Evolutionary conservation across 1,140 invertebrate species (phyloP).

Genomic region (Danaus plexippus): DNA sequence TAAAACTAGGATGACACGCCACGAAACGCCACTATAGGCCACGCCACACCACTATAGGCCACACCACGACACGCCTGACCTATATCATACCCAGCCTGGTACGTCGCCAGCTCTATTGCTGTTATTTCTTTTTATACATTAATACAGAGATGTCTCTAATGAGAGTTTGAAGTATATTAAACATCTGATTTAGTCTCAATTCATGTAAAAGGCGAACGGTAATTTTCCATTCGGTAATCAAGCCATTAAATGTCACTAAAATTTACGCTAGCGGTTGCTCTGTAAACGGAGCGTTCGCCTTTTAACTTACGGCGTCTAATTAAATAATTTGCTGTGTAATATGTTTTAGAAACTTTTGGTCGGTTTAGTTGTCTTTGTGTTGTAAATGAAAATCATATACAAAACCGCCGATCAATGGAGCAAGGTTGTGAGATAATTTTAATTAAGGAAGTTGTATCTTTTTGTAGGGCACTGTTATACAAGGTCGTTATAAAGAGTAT

Average conservation of each 20-base stretch:
- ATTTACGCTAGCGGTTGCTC: constrained; percentile 11
- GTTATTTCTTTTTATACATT: constrained; percentile 26
- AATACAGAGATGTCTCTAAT: constrained; percentile 19
- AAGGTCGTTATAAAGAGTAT: no score
- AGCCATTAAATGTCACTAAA: constrained; percentile 13
- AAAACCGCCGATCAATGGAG: constrained; percentile 2
- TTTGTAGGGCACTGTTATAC: no score
- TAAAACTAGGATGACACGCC: constrained; percentile 14
- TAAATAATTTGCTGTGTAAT: no score
- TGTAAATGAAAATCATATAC: neutral
- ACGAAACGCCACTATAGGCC: no score
- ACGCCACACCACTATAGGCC: no score
- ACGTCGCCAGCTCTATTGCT: constrained; percentile 43
- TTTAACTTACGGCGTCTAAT: constrained; percentile 15
- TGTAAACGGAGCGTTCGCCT: constrained; percentile 8
- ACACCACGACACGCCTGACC: constrained; percentile 45
- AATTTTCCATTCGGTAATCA: constrained; percentile 14
- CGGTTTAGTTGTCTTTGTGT: neutral
- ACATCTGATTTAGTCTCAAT: no score
- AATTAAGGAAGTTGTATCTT: constrained; percentile 10
- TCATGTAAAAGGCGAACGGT: neutral
- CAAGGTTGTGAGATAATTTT: constrained; percentile 7
- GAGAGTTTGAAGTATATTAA: no score
- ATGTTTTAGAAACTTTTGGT: no score
- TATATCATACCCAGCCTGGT: constrained; percentile 53